These are phyloP conservation scores for Portunus trituberculatus DNA, from an alignment of 1,140 invertebrate species.

Conservation along the genomic window DNA sequence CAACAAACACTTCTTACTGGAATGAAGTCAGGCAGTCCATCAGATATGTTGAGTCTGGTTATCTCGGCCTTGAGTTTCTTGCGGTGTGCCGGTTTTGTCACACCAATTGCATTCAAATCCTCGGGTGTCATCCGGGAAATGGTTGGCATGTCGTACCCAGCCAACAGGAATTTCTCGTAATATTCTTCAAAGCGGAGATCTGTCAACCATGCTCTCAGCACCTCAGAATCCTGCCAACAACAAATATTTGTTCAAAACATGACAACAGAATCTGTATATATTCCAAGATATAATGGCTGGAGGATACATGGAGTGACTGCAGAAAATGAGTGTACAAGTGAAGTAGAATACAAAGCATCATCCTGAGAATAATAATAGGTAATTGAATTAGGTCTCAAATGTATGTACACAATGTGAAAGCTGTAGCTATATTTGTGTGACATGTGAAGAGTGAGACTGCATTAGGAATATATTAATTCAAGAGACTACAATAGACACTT, in stretches of 20 bases:
- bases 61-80: constrained; percentile 98
- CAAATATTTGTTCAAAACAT: constrained; percentile 4
- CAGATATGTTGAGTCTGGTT: constrained; percentile 94
- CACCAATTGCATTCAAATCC: constrained; percentile 89
- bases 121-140: constrained; percentile 99
- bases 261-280: too few species aligned
- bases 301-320: too few species aligned
- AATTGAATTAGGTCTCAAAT: too few species aligned
- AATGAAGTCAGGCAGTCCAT: constrained; percentile 95
- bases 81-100: constrained; percentile 98
- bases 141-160: constrained; percentile 98
- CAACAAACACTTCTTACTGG: constrained; percentile 86
- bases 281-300: too few species aligned
- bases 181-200: constrained; percentile 98
- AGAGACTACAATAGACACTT: too few species aligned
- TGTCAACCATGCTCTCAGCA: constrained; percentile 95
- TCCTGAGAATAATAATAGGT: too few species aligned
- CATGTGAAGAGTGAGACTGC: too few species aligned
- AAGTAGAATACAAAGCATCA: too few species aligned
- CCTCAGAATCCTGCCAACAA: constrained; percentile 89
- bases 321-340: too few species aligned
- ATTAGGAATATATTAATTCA: too few species aligned
- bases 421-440: too few species aligned
- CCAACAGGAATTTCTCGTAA: constrained; percentile 93
- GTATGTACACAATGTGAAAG: too few species aligned